Percentiles rank a stretch among this genome's conserved stretches.
Evolutionary conservation across 2,888 invertebrate genomes (phyloP).

Genomic region (Amphimallon solstitiale): DNA sequence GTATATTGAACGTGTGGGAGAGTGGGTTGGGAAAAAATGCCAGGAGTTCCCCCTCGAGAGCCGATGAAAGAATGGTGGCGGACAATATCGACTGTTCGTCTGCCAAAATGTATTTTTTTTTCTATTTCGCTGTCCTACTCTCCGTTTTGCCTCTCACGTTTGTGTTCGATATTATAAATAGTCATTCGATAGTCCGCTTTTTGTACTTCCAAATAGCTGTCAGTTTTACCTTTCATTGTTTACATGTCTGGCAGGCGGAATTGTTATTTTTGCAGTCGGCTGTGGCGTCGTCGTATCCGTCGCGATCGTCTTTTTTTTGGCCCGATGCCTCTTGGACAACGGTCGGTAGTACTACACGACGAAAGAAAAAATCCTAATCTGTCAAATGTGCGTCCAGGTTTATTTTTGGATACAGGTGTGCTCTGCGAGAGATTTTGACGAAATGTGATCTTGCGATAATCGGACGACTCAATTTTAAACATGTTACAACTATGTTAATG

Average conservation of each 20-base stretch:
- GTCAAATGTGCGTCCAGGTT: conserved; percentile 13
- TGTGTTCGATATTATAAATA: conserved; percentile 30
- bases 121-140: conserved; percentile 7
- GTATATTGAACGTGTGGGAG: no score
- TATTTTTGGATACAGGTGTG: conserved; percentile 32
- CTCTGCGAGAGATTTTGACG: conserved; percentile 12
- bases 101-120: conserved; percentile 27
- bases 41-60: conserved; percentile 28
- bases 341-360: background rate
- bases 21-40: background rate
- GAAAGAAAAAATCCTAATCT: conserved; percentile 24
- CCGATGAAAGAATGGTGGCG: conserved; percentile 23
- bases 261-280: conserved; percentile 38
- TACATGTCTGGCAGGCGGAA: conserved; percentile 37
- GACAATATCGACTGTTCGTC: conserved; percentile 28
- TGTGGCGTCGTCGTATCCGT: conserved; percentile 11
- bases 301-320: conserved; percentile 29
- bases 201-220: conserved; percentile 35
- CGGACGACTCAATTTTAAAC: no score
- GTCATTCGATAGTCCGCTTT: conserved; percentile 32
- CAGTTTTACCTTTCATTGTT: conserved; percentile 41
- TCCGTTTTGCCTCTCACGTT: background rate
- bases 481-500: no score
- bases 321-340: conserved; percentile 22
- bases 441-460: background rate